Evolutionary conservation across 1,140 invertebrate genomes (phyloP), one percentile per base, ranked within the genome.

Genomic region (Cataglyphis hispanica): DNA sequence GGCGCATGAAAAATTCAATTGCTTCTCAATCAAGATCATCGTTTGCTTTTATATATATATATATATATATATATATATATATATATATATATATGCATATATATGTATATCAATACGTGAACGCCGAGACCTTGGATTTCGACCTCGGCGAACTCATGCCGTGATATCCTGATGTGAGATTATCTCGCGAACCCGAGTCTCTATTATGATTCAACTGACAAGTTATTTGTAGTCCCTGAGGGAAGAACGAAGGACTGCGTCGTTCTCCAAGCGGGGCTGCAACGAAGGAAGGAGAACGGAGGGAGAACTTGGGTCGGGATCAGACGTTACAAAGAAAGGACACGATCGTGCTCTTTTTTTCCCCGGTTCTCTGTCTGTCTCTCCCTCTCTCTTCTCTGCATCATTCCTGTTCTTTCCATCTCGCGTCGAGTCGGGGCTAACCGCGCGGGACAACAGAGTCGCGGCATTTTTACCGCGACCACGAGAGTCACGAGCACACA

Each of bases 141-240:
- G 56, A 53, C 50, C 84, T 85, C 66, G 64, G 63, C 53, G 75
- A 85, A 77, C 84, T 80, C 76, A 60, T 31, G 84, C 74, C 84
- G 66, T 46, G 76, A 86, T 86, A 86, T 69, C 64, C 84, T 66
- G 74, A 67, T 81, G 84, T 60, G 91, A 93, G 92, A 93, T 93
- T 92, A 93, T 93, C 89, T 91, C 88, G 87, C 91, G 91, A 91
- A 92, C 75, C 88, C 88, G 86, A 89, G 91, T 90, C 90, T 91
- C 91, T 93, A 93, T 93, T 92, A 93, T 93, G 92, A 93, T 92
- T 92, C 89, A 91, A 91, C 92, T 92, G 92, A 93, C 92, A 93
- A 92, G 92, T 92, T 91, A 92, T 93, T 93, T 92, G 91, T 92
- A 92, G 92, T 90, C 90, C 91, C 89, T 70, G 83, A 84, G 86